Conservation (phyloP, 2,888 invertebrate genomes). For the Tetrapedia diversipes region DNA sequence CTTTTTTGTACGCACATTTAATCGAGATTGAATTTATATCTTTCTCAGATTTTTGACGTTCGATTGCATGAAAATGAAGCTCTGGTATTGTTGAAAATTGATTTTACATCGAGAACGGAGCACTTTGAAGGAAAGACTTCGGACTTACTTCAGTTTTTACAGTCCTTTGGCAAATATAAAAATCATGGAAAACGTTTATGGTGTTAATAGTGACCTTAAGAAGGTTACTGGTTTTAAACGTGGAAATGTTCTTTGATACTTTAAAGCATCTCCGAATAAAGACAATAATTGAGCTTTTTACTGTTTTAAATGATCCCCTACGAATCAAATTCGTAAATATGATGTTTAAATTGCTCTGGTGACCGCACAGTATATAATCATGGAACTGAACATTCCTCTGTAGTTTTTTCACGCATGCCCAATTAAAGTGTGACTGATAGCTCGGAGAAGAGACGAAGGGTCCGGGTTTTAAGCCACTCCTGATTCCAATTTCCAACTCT, state of each 20-base stretch:
- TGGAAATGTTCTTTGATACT: neutral
- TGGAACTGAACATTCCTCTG: neutral
- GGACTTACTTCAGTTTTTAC: too few relatives aligned
- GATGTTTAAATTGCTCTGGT: neutral
- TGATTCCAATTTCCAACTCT: neutral
- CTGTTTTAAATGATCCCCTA: neutral
- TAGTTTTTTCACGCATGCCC: neutral
- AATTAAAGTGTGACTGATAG: neutral
- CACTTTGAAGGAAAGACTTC: too few relatives aligned
- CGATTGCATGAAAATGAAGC: too few relatives aligned
- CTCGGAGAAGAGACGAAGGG: conserved; percentile 21
- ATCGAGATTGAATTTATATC: neutral
- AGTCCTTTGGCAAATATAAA: too few relatives aligned
- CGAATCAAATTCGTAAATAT: neutral
- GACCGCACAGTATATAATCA: neutral
- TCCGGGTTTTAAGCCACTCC: conserved; percentile 11
- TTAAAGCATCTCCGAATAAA: neutral
- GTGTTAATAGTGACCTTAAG: too few relatives aligned
- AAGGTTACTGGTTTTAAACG: neutral
- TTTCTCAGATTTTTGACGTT: too few relatives aligned
- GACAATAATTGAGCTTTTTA: neutral
- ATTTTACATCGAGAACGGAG: too few relatives aligned
- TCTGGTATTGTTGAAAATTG: neutral
- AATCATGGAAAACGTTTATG: too few relatives aligned
- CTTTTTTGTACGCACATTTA: neutral